Base-by-base conservation (phyloP, 2,113 vertebrate species). In the Myocastor coypus region DNA sequence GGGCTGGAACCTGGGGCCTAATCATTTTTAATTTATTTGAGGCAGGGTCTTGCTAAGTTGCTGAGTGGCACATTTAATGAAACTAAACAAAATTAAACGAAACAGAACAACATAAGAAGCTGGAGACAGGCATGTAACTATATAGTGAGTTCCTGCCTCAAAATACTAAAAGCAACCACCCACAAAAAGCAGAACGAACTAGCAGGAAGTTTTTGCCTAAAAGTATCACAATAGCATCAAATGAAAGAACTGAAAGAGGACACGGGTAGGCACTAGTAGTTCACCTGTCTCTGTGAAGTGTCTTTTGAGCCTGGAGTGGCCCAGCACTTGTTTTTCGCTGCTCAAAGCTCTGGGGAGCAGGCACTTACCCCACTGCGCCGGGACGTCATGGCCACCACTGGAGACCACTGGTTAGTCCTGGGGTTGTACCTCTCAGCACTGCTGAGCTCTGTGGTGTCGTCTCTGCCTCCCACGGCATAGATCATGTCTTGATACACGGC, bases 401-500 rank as follows among this genome's bases (percentile, higher is more conserved):
- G 99, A 86, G 99, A 99, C 99, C 99, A 99, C 98, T 99, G 99
- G 98, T 99, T 99, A 37, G 99, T 99, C 90, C 99, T 98, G 73
- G 99, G 99, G 98, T 99, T 99, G 98, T 99, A 99, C 95, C 99
- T 98, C 98, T 99, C 99, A 0, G 99, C 99, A 1, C 99, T 99
- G 97, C 99, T 99, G 69, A 99, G 99, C 98, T 99, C 99, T 0
- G 99, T 99, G 1, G 99, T 99, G 95, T 99, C 99, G 26, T 99
- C 99, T 96, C 99, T 98, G 40, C 99, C 99, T 55, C 99, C 99
- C 17, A 99, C 99, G 0, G 99, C 99, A 64, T 99, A 99, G 96
- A 99, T 99, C 99, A 99, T 99, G 98, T 99, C 99, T 98, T 99
- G 99, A 97, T 99, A 99, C 57, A 99, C 99, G 0, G 99, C 99